Evolutionary conservation across 2,113 vertebrate genomes (phyloP).

Genomic region (Dromiciops gliroides): DNA sequence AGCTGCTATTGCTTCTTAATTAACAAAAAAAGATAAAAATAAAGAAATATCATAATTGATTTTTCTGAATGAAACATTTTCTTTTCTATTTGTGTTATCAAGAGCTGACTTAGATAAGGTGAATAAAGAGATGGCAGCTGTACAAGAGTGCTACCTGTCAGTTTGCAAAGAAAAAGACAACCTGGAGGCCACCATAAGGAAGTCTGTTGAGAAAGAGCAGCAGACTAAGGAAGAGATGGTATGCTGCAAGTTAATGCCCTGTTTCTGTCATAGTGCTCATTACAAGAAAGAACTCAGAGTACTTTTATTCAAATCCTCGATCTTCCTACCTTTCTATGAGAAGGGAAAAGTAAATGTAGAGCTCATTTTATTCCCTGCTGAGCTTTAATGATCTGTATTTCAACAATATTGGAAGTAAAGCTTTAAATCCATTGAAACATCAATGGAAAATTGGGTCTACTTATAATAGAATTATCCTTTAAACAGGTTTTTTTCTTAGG

Average conservation of each 20-base stretch:
- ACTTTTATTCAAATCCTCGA: not conserved
- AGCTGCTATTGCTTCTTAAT: not conserved
- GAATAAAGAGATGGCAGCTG: constrained; percentile 87
- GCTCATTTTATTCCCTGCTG: not conserved
- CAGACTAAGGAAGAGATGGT: constrained; percentile 87
- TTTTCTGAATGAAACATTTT: not conserved
- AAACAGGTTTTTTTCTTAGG: not conserved
- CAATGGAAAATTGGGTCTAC: not conserved
- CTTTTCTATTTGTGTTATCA: constrained; percentile 47
- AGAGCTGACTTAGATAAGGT: constrained; percentile 88
- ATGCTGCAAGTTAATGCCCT: not conserved
- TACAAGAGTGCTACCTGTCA: constrained; percentile 95
- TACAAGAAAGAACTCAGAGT: not conserved
- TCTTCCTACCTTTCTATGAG: not conserved
- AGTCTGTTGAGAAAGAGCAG: constrained; percentile 82
- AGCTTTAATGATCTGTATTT: not conserved
- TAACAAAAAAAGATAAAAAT: not conserved
- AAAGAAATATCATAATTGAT: not conserved
- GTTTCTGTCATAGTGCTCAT: not conserved
- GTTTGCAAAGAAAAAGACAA: constrained; percentile 93
- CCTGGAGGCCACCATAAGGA: constrained; percentile 84
- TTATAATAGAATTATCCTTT: constrained; percentile 9
- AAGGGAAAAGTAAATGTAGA: not conserved
- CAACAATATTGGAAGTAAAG: not conserved
- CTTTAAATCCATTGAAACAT: constrained; percentile 31